A percentile compares a stretch with the other conserved stretches of the same genome.
phyloP scores from a whole-genome alignment of 2,888 invertebrate species.

The Globia sparganii region DNA sequence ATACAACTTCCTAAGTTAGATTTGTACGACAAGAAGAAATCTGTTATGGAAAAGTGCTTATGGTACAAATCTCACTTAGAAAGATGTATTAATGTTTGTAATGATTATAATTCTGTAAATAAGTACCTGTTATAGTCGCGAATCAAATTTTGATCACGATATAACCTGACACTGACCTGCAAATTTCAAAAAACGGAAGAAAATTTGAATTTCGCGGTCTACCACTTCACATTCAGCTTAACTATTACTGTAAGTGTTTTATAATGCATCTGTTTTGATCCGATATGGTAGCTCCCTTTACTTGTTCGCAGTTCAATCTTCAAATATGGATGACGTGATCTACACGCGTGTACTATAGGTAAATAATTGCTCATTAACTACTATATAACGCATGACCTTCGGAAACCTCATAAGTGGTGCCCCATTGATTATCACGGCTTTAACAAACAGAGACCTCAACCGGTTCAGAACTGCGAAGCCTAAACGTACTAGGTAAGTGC shows the following conservation, averaged over 20 bases:
- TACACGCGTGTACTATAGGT: not conserved
- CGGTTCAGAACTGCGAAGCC: slow-evolving; percentile 46
- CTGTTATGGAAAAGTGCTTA: too few relatives aligned
- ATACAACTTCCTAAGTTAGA: too few relatives aligned
- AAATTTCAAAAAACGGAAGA: too few relatives aligned
- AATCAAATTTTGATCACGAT: too few relatives aligned
- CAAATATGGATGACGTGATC: slow-evolving; percentile 42
- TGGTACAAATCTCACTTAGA: too few relatives aligned
- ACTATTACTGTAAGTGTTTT: not conserved
- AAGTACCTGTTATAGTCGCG: too few relatives aligned
- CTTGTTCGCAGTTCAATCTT: slow-evolving; percentile 10
- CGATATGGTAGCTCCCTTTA: not conserved
- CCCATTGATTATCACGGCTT: slow-evolving; percentile 59
- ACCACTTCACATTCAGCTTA: too few relatives aligned
- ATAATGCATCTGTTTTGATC: not conserved
- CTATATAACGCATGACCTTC: slow-evolving; percentile 46
- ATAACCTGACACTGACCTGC: too few relatives aligned
- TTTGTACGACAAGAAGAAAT: too few relatives aligned
- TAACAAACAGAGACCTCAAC: slow-evolving; percentile 58
- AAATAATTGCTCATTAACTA: slow-evolving; percentile 30
- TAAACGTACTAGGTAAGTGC: slow-evolving; percentile 40
- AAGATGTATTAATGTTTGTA: too few relatives aligned
- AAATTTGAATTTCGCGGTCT: too few relatives aligned
- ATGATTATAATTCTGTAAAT: too few relatives aligned
- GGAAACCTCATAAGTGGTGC: slow-evolving; percentile 35